Evolutionary conservation across 2,888 invertebrate genomes (phyloP), one percentile per base, ranked within the genome.

Genomic region (Pomacea canaliculata): DNA sequence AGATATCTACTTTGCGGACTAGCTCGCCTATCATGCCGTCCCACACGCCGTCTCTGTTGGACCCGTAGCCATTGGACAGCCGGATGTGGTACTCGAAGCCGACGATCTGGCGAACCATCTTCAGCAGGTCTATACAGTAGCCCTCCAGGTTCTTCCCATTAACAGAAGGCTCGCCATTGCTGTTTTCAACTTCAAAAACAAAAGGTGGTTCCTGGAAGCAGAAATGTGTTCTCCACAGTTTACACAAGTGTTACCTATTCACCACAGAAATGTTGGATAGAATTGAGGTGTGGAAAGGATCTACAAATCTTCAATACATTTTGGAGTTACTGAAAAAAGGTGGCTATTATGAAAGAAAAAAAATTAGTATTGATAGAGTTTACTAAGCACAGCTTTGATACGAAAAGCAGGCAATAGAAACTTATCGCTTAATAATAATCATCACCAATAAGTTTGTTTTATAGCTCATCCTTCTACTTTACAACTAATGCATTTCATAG

Each of bases 71-170:
- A 51, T 76, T n/a, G 67, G 76, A 71, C 23, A 80, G 23, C n/a
- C 62, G 12, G 79, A 97, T 92, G 90, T 95, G 95, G 92, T 96
- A 97, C 90, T 95, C 94, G 82, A 97, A 95, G 79, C 94, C 95
- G 78, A 97, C 93, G 88, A 93, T 94, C 84, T 94, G 94, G 0
- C 96, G 93, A 80, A 98, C 94, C 78, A 95, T 92, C 85, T 96
- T 95, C 7, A 96, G 94, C 70, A 98, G 92, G 89, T 98, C 98
- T 88, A 97, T 96, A 91, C 96, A 97, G 90, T 96, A 98, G 73
- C 98, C 98, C 86, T 86, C 86, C 67, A 81, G 82, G 23, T 82
- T 74, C 51, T 83, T 81, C 2, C 76, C 71, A 13, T 76, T 78
- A 96, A 79, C 96, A 10, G 84, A 80, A 3, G 87, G 86, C 59